These are phyloP conservation scores for Phyllotis vaccarum DNA, from an alignment of 2,797 vertebrate species.

Conservation along the genomic window DNA sequence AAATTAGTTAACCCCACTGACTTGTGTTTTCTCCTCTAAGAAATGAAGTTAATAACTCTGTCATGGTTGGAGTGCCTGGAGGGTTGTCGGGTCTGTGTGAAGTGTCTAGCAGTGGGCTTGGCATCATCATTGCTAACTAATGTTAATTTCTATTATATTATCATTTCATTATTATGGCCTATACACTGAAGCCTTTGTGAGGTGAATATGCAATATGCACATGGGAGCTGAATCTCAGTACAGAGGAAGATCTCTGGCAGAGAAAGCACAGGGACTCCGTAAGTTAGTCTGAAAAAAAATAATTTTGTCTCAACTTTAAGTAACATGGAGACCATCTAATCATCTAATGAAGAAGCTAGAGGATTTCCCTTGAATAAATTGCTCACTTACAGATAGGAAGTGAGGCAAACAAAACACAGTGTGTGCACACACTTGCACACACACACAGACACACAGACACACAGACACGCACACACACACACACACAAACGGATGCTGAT, in stretches of 20 bases:
- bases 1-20: conserved; percentile 28
- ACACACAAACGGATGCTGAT: not conserved
- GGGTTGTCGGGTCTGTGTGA: not conserved
- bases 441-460: not conserved
- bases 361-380: not conserved
- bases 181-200: not conserved
- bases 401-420: not conserved
- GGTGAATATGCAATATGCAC: not conserved
- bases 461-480: not conserved
- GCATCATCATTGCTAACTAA: not conserved
- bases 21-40: not conserved
- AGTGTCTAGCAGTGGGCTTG: not conserved
- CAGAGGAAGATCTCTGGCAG: no score
- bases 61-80: fast-evolving
- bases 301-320: not conserved
- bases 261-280: not conserved
- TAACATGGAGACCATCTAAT: not conserved
- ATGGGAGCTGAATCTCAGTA: not conserved
- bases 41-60: not conserved
- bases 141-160: not conserved
- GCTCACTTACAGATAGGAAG: not conserved
- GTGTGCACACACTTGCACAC: not conserved
- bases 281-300: not conserved
- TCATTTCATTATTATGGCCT: not conserved
- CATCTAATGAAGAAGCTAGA: not conserved